phyloP scores from a whole-genome alignment of 2,888 invertebrate genomes.

The Sepioteuthis lessoniana region DNA sequence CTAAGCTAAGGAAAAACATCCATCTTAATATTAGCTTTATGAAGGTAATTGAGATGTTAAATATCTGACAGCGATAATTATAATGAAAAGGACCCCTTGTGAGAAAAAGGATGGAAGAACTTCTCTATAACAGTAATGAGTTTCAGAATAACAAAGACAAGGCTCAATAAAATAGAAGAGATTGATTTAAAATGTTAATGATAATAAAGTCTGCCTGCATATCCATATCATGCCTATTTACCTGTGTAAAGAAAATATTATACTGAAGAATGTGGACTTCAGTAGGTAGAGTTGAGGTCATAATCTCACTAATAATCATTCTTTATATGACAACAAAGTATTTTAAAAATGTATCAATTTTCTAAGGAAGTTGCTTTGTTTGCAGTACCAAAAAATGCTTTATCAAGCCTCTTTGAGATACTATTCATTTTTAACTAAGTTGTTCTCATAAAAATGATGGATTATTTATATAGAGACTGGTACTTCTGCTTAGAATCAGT shows the following conservation, averaged over 20 bases:
- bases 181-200: background rate
- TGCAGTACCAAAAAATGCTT: background rate
- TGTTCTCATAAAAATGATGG: no score
- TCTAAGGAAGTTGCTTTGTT: constrained; percentile 11
- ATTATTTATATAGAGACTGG: no score
- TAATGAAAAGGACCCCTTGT: background rate
- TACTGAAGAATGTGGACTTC: background rate
- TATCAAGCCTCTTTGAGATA: background rate
- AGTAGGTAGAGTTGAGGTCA: background rate
- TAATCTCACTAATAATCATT: background rate
- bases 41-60: background rate
- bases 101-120: background rate
- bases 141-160: background rate
- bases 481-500: no score
- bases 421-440: background rate
- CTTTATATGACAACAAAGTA: background rate
- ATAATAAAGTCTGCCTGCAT: background rate
- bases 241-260: background rate
- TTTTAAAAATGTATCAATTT: background rate
- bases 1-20: background rate
- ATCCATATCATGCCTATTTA: background rate
- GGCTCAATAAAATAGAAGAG: no score
- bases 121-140: background rate
- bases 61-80: background rate
- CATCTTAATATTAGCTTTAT: background rate